Evolutionary conservation across 2,888 invertebrate species (phyloP).

Genomic region (Ophioninae sp.): DNA sequence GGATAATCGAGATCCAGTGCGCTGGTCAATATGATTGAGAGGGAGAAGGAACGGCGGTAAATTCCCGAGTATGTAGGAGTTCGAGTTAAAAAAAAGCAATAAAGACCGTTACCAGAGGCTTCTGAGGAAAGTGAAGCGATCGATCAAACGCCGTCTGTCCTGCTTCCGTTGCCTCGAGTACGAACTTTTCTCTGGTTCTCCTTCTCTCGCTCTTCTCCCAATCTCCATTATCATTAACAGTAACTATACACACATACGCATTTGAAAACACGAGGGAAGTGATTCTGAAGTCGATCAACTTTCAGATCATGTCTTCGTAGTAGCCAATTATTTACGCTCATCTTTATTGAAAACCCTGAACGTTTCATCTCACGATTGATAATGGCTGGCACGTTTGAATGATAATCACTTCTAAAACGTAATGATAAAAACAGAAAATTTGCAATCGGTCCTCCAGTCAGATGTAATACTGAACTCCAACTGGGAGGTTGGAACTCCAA

Average conservation of each 20-base stretch:
- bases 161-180: slow-evolving; percentile 47
- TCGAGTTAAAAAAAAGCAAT: slow-evolving; percentile 61
- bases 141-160: slow-evolving; percentile 70
- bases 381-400: no score
- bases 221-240: slow-evolving; percentile 11
- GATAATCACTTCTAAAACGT: no score
- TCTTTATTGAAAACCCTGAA: no score
- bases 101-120: slow-evolving; percentile 67
- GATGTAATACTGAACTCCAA: no score
- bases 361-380: no score
- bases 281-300: no score
- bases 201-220: not conserved
- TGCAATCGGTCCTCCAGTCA: no score
- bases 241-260: slow-evolving; percentile 8
- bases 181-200: not conserved
- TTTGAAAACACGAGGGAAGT: not conserved
- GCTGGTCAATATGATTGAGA: slow-evolving; percentile 15
- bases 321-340: no score
- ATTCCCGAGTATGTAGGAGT: slow-evolving; percentile 11
- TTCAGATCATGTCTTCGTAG: no score
- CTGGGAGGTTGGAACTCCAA: no score
- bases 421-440: no score
- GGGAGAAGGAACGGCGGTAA: slow-evolving; percentile 18
- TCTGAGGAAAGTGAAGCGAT: slow-evolving; percentile 66
- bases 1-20: slow-evolving; percentile 24